phyloP scores from a whole-genome alignment of 2,888 invertebrate species.

The Coleophora deauratella region DNA sequence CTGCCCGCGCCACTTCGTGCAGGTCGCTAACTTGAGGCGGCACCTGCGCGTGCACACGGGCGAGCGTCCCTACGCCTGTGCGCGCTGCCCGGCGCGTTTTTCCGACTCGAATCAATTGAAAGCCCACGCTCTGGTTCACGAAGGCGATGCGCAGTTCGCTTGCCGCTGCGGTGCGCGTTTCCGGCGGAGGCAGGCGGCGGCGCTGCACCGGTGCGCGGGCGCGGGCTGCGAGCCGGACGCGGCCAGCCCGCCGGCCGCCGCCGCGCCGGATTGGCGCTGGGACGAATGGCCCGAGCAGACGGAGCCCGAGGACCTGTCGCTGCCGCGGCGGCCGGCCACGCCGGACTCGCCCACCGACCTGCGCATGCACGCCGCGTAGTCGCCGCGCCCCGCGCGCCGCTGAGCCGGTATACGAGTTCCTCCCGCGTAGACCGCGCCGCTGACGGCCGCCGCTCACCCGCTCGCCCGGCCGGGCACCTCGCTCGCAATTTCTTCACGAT shows the following conservation, averaged over 20 bases:
- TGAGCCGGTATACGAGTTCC: conserved; percentile 86
- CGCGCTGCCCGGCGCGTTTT: conserved; percentile 88
- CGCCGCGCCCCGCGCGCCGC: conserved; percentile 42
- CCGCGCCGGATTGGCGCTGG: conserved; percentile 62
- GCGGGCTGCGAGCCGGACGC: conserved; percentile 50
- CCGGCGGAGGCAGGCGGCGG: conserved; percentile 89
- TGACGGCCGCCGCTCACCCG: conserved; percentile 14
- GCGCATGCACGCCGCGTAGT: conserved; percentile 67
- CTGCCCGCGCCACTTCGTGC: conserved; percentile 94
- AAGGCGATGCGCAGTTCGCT: conserved; percentile 91
- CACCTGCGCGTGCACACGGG: conserved; percentile 94
- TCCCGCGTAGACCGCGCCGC: conserved; percentile 70
- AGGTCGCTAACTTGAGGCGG: conserved; percentile 92
- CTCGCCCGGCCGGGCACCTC: conserved; percentile 13
- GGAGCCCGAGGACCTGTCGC: conserved; percentile 92
- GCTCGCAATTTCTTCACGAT: conserved; percentile 17
- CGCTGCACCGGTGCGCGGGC: conserved; percentile 85
- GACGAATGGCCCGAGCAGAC: conserved; percentile 85
- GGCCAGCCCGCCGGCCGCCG: conserved; percentile 62
- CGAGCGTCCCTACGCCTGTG: conserved; percentile 91
- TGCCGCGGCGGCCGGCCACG: conserved; percentile 72
- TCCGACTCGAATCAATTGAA: conserved; percentile 95
- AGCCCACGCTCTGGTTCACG: conserved; percentile 91
- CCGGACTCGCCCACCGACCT: conserved; percentile 68
- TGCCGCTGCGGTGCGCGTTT: conserved; percentile 89